phyloP scores from a whole-genome alignment of 2,888 invertebrate species.

The Heliconius charithonia region DNA sequence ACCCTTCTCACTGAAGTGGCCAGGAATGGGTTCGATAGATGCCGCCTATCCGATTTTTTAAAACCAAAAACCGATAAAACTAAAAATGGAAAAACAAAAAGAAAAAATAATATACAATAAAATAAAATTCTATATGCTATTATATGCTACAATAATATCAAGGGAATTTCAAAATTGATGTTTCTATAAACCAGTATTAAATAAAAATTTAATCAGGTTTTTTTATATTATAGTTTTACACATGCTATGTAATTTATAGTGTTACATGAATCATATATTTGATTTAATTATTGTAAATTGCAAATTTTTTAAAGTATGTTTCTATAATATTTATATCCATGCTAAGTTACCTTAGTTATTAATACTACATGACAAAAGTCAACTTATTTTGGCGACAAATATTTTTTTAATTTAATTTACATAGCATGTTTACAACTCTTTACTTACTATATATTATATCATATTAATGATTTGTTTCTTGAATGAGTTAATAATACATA shows the following conservation, averaged over 20 bases:
- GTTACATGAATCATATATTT: neutral
- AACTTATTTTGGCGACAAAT: too few relatives aligned
- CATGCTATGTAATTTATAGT: neutral
- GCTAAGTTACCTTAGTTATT: too few relatives aligned
- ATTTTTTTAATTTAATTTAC: neutral
- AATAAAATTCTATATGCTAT: too few relatives aligned
- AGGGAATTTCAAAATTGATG: conserved; percentile 17
- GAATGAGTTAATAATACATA: neutral
- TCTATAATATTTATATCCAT: neutral
- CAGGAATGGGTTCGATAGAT: conserved; percentile 55
- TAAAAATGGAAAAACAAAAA: conserved; percentile 39
- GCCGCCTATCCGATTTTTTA: conserved; percentile 54
- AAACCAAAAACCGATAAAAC: conserved; percentile 37
- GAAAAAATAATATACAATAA: neutral
- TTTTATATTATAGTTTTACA: neutral
- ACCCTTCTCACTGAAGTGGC: conserved; percentile 58
- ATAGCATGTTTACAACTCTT: neutral
- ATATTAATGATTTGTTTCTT: conserved; percentile 18
- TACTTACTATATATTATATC: neutral
- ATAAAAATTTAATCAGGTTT: neutral
- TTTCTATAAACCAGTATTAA: neutral
- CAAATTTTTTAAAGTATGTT: neutral
- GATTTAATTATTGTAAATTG: neutral
- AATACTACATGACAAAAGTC: too few relatives aligned
- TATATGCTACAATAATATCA: neutral